These are phyloP conservation scores for Buphagus erythrorhynchus DNA, from an alignment of 2,797 vertebrate genomes.

Conservation along the genomic window DNA sequence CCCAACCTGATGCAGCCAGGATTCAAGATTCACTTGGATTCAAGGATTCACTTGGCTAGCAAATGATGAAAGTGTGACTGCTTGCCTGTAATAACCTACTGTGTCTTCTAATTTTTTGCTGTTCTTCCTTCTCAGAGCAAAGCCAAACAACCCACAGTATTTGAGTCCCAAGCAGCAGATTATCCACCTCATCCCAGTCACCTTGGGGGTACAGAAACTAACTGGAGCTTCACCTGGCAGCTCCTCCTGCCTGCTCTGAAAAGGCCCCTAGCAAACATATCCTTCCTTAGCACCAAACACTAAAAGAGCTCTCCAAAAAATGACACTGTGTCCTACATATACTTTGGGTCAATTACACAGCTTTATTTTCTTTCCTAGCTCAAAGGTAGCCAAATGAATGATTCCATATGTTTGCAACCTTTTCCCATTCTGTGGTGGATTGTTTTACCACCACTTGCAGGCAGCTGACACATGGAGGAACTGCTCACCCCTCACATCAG, in stretches of 20 bases:
- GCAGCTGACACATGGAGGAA: neutral
- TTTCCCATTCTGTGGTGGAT: neutral
- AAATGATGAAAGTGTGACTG: neutral
- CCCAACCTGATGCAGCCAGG: neutral
- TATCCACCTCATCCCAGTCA: neutral
- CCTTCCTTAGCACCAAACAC: neutral
- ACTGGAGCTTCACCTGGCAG: neutral
- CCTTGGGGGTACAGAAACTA: neutral
- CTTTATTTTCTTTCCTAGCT: neutral
- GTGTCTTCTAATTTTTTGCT: neutral
- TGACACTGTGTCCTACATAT: neutral
- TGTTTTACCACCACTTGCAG: neutral
- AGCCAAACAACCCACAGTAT: neutral
- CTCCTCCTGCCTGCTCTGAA: neutral
- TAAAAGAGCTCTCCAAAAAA: neutral
- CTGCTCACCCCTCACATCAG: neutral
- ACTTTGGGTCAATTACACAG: neutral
- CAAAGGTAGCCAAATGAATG: neutral
- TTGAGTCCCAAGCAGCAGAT: neutral
- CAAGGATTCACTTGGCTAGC: neutral
- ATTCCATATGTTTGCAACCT: slow-evolving; percentile 1
- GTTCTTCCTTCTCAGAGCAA: neutral
- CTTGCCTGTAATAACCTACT: neutral
- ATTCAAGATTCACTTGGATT: neutral
- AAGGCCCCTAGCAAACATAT: neutral